phyloP scores from a whole-genome alignment of 2,888 invertebrate genomes.

The Lasioglossum lativentre region DNA sequence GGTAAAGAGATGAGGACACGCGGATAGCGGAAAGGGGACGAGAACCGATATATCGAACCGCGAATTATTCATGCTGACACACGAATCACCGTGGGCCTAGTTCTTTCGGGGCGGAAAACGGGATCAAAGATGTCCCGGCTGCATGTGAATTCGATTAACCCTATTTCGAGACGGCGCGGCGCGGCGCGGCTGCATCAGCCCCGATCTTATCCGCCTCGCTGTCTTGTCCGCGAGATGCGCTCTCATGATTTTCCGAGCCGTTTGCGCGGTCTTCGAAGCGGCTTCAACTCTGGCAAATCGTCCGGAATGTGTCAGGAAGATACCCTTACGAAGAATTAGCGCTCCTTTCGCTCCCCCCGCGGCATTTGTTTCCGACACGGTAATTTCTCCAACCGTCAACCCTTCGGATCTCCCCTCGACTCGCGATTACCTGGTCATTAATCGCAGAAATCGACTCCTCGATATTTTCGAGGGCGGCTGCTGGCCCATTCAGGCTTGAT shows the following conservation, averaged over 20 bases:
- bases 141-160: slow-evolving; percentile 78
- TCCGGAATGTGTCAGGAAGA: slow-evolving; percentile 15
- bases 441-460: slow-evolving; percentile 40
- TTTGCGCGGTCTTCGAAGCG: slow-evolving; percentile 29
- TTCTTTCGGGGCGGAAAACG: slow-evolving; percentile 62
- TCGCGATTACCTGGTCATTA: slow-evolving; percentile 10
- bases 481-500: slow-evolving; percentile 34
- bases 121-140: slow-evolving; percentile 71
- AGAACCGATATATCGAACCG: slow-evolving; percentile 64
- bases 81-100: slow-evolving; percentile 63
- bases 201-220: slow-evolving; percentile 46
- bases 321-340: slow-evolving; percentile 37
- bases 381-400: background rate
- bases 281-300: slow-evolving; percentile 38
- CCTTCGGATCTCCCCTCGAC: background rate
- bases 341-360: background rate
- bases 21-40: slow-evolving; percentile 51
- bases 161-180: slow-evolving; percentile 69
- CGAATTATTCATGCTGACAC: slow-evolving; percentile 72
- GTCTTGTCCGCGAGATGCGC: slow-evolving; percentile 15
- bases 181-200: slow-evolving; percentile 53
- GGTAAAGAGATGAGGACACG: slow-evolving; percentile 46
- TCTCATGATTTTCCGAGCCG: slow-evolving; percentile 35
- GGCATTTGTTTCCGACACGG: background rate
- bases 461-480: slow-evolving; percentile 19